Base-by-base conservation (phyloP, 1,140 invertebrate species). In the Sarcophaga bullata region DNA sequence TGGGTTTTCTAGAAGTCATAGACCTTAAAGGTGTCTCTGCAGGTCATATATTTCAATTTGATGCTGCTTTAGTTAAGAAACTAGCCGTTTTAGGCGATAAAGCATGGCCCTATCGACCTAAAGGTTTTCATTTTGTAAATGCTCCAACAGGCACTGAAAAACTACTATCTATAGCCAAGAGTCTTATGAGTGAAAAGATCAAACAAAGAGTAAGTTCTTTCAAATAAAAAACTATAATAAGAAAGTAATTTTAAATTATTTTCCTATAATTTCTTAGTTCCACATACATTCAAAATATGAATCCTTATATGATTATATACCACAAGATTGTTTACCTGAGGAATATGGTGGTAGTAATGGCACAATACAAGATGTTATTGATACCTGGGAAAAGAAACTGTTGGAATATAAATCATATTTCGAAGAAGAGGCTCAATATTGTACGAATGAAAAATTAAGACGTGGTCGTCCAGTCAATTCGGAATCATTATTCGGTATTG, bases 401-500 rank as follows among this genome's bases (percentile, higher is more conserved):
- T 85, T 90, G 49, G 87, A 86, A 47, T 90, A 91, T 80, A 87
- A 90, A 5, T 86, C 91, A 0, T 92, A 91, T 88, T 92, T 92
- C 81, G 85, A 92, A 25, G 91, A 92, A 84, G 92, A 94, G 85
- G 91, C 90, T 68, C 88, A 89, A 76, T 91, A 91, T 82, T 87
- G 90, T 15, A 91, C 92, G 10, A 91, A 93, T 84, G 93, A 94
- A 86, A 91, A 91, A 47, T 91, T 92, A 83, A 90, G 93, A 84
- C 91, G 91, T 0, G 93, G 92, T 10, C 91, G 91, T 84, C 92
- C 93, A 3, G 92, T 93, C 82, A 93, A 92, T 58, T 87, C 91
- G 0, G 91, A 92, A 52, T 91, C 91, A 11, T 85, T 94, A 2
- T 94, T 93, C 84, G 93, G 93, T 15, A 90, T 93, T n/a, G 93